Evolutionary conservation across 2,797 vertebrate genomes (phyloP).

Genomic region (Pitangus sulphuratus): DNA sequence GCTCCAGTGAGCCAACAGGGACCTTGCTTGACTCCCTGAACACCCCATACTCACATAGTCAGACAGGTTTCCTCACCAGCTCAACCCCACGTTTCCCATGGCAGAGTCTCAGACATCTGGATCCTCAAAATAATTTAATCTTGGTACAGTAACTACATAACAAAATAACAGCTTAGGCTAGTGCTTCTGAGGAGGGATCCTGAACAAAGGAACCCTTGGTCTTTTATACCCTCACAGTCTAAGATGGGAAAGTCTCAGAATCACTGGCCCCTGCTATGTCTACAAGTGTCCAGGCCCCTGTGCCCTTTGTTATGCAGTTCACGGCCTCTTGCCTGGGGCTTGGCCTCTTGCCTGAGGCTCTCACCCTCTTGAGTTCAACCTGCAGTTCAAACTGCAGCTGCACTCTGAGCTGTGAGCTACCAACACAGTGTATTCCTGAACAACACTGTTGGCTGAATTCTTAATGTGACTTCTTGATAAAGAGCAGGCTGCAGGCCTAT

Average conservation of each 20-base stretch:
- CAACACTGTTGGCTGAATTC: not conserved
- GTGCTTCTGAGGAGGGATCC: not conserved
- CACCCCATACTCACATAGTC: not conserved
- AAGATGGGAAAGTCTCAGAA: not conserved
- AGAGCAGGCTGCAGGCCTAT: not conserved
- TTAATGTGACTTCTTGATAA: not conserved
- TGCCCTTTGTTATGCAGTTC: not conserved
- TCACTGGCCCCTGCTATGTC: not conserved
- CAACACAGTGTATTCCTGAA: not conserved
- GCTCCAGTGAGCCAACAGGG: not conserved
- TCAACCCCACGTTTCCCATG: not conserved
- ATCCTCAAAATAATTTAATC: not conserved
- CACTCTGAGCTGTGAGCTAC: not conserved
- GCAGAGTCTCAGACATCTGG: not conserved
- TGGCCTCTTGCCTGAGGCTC: not conserved
- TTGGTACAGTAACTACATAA: not conserved
- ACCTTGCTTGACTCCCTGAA: not conserved
- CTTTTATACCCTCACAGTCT: not conserved
- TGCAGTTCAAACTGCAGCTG: not conserved
- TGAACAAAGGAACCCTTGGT: not conserved
- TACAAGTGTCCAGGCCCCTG: not conserved
- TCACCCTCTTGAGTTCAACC: rapidly evolving
- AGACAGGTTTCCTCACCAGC: not conserved
- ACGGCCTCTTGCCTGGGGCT: rapidly evolving
- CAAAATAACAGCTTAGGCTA: not conserved